A percentile compares a stretch with the other conserved stretches of the same genome.
Conservation (phyloP, 2,888 invertebrate species). For the Therioaphis trifolii region DNA sequence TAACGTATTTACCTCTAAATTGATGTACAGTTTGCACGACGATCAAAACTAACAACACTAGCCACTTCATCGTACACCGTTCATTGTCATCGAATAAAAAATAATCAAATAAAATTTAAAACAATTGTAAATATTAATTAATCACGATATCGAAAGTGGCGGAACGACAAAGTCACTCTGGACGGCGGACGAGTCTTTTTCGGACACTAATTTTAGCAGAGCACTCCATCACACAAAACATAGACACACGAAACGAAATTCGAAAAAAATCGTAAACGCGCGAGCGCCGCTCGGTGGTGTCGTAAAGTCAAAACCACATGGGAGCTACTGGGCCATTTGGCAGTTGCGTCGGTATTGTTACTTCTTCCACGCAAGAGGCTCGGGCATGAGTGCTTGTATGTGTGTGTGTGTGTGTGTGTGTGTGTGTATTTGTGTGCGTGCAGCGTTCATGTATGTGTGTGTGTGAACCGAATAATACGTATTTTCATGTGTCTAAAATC, state of each 20-base stretch:
- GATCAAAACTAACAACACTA: slow-evolving; percentile 4
- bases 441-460: too few species aligned
- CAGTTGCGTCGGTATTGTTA: slow-evolving; percentile 46
- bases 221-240: too few species aligned
- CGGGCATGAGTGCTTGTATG: background rate
- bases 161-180: background rate
- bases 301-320: slow-evolving; percentile 55
- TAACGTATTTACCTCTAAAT: slow-evolving; percentile 16
- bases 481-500: slow-evolving; percentile 51
- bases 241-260: background rate
- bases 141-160: background rate
- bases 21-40: background rate
- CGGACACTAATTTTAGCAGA: too few species aligned
- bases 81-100: slow-evolving; percentile 15
- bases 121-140: too few species aligned
- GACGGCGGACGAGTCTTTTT: background rate
- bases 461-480: slow-evolving; percentile 32
- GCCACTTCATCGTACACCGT: slow-evolving; percentile 15
- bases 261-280: slow-evolving; percentile 25
- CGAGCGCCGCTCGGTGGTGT: background rate
- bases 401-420: background rate
- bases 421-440: background rate
- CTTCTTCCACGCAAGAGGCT: slow-evolving; percentile 32
- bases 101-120: background rate
- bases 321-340: slow-evolving; percentile 39